phyloP scores from a whole-genome alignment of 1,140 invertebrate species.

The Heliothis subflexa region DNA sequence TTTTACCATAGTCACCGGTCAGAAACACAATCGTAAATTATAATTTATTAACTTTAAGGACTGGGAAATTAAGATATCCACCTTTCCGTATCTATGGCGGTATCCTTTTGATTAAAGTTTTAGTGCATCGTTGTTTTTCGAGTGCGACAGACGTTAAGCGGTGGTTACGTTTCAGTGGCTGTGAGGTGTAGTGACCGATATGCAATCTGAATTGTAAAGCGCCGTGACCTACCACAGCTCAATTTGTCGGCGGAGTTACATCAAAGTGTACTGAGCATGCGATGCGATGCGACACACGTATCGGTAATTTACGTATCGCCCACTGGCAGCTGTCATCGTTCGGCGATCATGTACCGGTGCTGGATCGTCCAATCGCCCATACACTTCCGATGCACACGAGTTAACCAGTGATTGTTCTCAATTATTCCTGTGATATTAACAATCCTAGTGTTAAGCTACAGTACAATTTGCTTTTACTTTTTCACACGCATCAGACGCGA shows the following conservation, averaged over 20 bases:
- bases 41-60: slow-evolving; percentile 80
- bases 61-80: slow-evolving; percentile 83
- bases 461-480: slow-evolving; percentile 76
- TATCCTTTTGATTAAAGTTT: slow-evolving; percentile 72
- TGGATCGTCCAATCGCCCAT: background rate
- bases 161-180: slow-evolving; percentile 59
- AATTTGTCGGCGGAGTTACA: slow-evolving; percentile 66
- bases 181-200: slow-evolving; percentile 68
- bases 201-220: slow-evolving; percentile 69
- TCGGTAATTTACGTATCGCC: slow-evolving; percentile 69
- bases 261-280: slow-evolving; percentile 64
- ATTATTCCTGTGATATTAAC: slow-evolving; percentile 15
- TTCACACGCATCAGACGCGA: slow-evolving; percentile 76
- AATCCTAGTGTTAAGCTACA: slow-evolving; percentile 52
- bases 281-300: slow-evolving; percentile 75
- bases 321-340: slow-evolving; percentile 49
- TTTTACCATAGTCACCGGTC: slow-evolving; percentile 70
- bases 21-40: slow-evolving; percentile 82
- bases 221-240: slow-evolving; percentile 79
- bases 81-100: slow-evolving; percentile 71
- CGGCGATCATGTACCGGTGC: slow-evolving; percentile 41
- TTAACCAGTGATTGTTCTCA: slow-evolving; percentile 23
- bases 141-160: slow-evolving; percentile 65
- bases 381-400: slow-evolving; percentile 17
- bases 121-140: slow-evolving; percentile 70